phyloP scores from a whole-genome alignment of 2,113 vertebrate species.

The Montifringilla adamsi region DNA sequence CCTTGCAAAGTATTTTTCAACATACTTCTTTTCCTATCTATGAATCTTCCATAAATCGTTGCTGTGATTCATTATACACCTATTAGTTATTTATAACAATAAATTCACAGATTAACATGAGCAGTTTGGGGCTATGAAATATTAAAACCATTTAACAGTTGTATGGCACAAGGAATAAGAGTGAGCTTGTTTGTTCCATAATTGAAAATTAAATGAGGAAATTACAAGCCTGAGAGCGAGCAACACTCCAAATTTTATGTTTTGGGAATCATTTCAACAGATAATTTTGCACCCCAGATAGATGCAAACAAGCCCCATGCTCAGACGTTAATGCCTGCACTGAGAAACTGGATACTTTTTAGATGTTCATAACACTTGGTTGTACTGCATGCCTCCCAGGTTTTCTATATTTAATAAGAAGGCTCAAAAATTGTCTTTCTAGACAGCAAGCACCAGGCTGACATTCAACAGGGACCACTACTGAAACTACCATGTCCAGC shows the following conservation, averaged over 20 bases:
- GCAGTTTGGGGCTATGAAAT: slow-evolving; percentile 46
- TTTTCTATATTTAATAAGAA: neutral
- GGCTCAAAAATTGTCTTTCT: neutral
- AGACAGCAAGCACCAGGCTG: neutral
- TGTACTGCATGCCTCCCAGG: neutral
- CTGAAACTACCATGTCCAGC: accelerated
- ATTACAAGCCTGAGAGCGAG: slow-evolving; percentile 37
- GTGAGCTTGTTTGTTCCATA: slow-evolving; percentile 33
- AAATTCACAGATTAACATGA: slow-evolving; percentile 33
- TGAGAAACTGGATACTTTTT: neutral
- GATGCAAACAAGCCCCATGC: neutral
- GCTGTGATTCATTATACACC: slow-evolving; percentile 6
- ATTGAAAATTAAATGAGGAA: slow-evolving; percentile 58
- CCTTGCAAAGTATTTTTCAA: neutral
- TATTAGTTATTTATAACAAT: slow-evolving; percentile 63
- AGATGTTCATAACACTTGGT: neutral
- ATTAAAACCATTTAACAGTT: slow-evolving; percentile 51
- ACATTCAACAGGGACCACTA: neutral
- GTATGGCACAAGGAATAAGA: neutral
- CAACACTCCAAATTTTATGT: neutral
- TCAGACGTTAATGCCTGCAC: neutral
- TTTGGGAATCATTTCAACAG: neutral
- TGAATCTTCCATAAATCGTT: neutral
- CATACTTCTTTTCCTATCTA: neutral
- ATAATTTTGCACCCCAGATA: neutral